Base-by-base conservation (phyloP, 2,888 invertebrate species). In the Cryptocheilus praepositus region DNA sequence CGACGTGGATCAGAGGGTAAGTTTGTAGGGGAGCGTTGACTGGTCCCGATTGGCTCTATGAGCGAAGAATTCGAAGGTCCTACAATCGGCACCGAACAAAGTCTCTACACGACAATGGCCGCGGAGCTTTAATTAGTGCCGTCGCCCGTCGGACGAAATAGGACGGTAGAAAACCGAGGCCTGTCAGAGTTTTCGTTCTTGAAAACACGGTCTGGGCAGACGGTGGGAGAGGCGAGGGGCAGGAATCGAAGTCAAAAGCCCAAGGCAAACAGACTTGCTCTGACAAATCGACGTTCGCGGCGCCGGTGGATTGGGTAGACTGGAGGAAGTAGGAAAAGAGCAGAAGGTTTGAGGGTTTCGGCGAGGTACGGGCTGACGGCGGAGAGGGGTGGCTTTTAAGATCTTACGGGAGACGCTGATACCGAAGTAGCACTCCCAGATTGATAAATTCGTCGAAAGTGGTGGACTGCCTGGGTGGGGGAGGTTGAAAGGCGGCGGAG, bases 61-160 rank as follows among this genome's bases (percentile, higher is more conserved):
- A 7, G 36, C 22, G 19, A 58, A 58, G 57, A 77, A 77, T 67
- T 72, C 67, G 65, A 64, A 55, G 68, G 65, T 45, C 64, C 61
- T 56, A 58, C 73, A 70, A 73, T 77, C 67, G 57, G 58, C 45
- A 22, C 54, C 51, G 75, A 67, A 77, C 77, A 77, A 77, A 74
- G 74, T 63, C 36, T 46, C 18, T 36, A 44, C 21, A 13, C 59
- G 67, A 75, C 73, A 77, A 77, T 77, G 61, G 72, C 49, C 49
- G n/a, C 11, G 66, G 49, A 61, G 69, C 71, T 75, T 77, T 77
- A 77, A 77, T 77, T 77, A 75, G 73, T 58, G 62, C 63, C 67
- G 55, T 46, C 36, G 36, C 36, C 36, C 36, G 1, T 36, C 11
- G 36, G 36, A 36, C 36, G n/a, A 25, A 19, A 21, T 15, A 55